Base-by-base conservation (phyloP, 2,797 vertebrate genomes). In the Bucorvus abyssinicus region DNA sequence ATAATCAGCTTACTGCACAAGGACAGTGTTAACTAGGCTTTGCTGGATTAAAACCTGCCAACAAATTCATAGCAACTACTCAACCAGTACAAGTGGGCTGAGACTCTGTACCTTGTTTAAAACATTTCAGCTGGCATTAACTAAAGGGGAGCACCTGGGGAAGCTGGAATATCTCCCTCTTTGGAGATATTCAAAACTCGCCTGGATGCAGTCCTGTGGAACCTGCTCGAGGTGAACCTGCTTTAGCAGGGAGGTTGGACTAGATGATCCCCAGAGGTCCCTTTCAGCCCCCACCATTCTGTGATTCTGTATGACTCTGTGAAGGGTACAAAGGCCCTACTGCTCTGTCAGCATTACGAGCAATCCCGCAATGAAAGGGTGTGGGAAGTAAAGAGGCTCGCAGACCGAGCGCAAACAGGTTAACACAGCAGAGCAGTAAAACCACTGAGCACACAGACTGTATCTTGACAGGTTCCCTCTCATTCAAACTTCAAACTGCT, bases 1-100 rank as follows among this genome's bases (percentile, higher is more conserved):
- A 86, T 96, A 97, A 97, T 96, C 96, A 97, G 95, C 89, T 97
- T 97, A 97, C 87, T 67, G 71, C 71, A 95, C 95, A 97, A 97
- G 94, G 96, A 90, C 95, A 96, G 93, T 36, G 96, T 97, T 97
- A 97, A 97, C 96, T 95, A 97, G 91, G 92, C 80, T 95, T 96
- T 94, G 93, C 84, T 44, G 85, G 93, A 95, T 96, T 97, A 96
- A 94, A 96, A 93, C 94, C 92, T 96, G 95, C 87, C 80, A 87
- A 89, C 95, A 94, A 95, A 96, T 96, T 96, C 97, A 95, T 91
- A 92, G 79, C 91, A 93, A 94, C 90, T 94, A 93, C 88, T 80
- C 88, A 88, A 89, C 74, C 84, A 83, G 90, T 57, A 83, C 55
- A 61, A 95, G 89, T 21, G 76, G 64, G 56, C 71, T 82, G 92